A percentile compares a stretch with the other conserved stretches of the same genome.
phyloP scores from a whole-genome alignment of 2,113 vertebrate genomes.

The Odontophorus gujanensis region DNA sequence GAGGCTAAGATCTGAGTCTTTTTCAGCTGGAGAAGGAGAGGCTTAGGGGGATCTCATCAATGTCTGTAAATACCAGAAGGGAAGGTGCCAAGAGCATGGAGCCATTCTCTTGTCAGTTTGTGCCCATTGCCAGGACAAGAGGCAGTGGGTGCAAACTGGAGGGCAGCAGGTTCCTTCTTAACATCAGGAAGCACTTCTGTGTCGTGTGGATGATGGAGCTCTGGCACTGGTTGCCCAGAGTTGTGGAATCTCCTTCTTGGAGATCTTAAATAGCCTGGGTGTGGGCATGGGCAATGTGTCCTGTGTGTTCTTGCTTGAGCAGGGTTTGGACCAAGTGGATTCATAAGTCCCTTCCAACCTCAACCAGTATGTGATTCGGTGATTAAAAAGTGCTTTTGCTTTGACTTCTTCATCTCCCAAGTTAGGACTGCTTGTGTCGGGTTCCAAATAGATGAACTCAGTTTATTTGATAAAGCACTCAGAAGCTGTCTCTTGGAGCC shows the following conservation, averaged over 20 bases:
- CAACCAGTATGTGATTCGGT: neutral
- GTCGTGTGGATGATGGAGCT: neutral
- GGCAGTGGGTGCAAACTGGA: no score
- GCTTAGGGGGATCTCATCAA: neutral
- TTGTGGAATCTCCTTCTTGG: neutral
- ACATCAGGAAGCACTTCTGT: neutral
- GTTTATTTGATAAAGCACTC: neutral
- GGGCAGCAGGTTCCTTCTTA: neutral
- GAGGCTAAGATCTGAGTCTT: neutral
- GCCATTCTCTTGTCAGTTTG: neutral
- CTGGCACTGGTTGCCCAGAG: neutral
- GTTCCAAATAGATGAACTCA: neutral
- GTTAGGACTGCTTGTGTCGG: neutral
- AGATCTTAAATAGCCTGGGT: neutral
- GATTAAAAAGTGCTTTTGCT: conserved; percentile 16
- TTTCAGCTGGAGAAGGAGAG: neutral
- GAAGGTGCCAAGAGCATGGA: neutral
- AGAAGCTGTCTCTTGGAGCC: neutral
- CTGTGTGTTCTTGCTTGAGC: neutral
- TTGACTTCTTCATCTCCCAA: neutral
- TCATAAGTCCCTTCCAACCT: neutral
- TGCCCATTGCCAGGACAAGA: no score
- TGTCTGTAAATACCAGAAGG: neutral
- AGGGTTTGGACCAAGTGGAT: neutral
- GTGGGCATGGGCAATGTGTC: neutral